phyloP scores from a whole-genome alignment of 2,888 invertebrate genomes.

The Rutpela maculata region DNA sequence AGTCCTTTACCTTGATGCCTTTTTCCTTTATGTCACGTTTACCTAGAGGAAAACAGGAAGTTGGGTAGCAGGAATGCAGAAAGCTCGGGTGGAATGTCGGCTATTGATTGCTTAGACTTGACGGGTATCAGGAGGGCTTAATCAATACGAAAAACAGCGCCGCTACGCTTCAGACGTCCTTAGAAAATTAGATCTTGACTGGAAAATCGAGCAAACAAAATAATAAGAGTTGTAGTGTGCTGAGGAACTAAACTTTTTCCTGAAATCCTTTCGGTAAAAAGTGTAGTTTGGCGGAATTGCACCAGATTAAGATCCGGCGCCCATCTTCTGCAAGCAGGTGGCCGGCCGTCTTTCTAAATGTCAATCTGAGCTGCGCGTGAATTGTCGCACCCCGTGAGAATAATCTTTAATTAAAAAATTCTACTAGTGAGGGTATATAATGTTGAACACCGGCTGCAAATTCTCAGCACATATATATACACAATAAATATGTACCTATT shows the following conservation, averaged over 20 bases:
- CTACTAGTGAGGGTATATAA: constrained; percentile 53
- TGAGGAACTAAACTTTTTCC: constrained; percentile 63
- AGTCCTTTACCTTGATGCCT: constrained; percentile 31
- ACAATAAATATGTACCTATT: too few relatives aligned
- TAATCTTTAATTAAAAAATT: constrained; percentile 60
- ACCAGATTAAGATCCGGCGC: constrained; percentile 61
- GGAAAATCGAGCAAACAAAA: constrained; percentile 28
- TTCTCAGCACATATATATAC: too few relatives aligned
- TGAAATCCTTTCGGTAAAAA: constrained; percentile 58
- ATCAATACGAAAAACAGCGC: constrained; percentile 9
- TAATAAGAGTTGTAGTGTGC: constrained; percentile 53
- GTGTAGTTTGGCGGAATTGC: constrained; percentile 68
- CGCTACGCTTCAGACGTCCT: background rate
- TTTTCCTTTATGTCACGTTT: constrained; percentile 46
- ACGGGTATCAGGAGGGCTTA: background rate
- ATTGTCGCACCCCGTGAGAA: constrained; percentile 23
- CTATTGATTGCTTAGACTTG: constrained; percentile 3
- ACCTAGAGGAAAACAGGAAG: constrained; percentile 71
- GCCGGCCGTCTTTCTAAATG: constrained; percentile 66
- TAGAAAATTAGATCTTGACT: background rate
- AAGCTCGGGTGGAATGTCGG: constrained; percentile 37
- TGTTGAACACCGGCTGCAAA: background rate
- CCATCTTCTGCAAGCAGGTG: constrained; percentile 55
- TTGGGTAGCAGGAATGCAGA: constrained; percentile 66
- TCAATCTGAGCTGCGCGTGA: constrained; percentile 65